Base-by-base conservation (phyloP, 1,140 invertebrate genomes). In the Mercenaria mercenaria region DNA sequence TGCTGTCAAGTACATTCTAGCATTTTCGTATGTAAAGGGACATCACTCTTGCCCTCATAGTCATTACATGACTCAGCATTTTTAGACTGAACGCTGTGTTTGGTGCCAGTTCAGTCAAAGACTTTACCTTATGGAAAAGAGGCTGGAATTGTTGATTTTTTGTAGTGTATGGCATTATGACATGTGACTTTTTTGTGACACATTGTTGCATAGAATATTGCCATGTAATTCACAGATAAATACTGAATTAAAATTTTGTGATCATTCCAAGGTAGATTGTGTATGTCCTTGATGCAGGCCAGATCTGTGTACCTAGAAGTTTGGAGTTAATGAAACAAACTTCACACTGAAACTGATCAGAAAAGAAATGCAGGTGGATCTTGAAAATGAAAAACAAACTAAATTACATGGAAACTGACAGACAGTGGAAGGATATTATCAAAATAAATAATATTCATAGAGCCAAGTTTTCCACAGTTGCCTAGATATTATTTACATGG, bases 1-100 rank as follows among this genome's bases (percentile, higher is more conserved):
- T 90, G 89, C 82, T 90, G 82, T 79, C 81, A 47, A 26, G 10
- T 52, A 79, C 76, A 34, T 52, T 74, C 50, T 43, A 76, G 67
- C 67, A 72, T 72, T 72, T 47, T 72, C 34, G 2, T 72, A 41
- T 47, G 37, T 74, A 74, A 41, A 74, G 69, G 69, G 69, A 47
- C 69, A 43, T 74, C 41, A 43, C 47, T 79, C 76, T 56, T 56
- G 50, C 76, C 76, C 76, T 79, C 47, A 23, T 52, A 37, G 47
- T 56, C 43, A 52, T 79, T 52, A 26, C 47, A 79, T 79, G 76
- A 56, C 76, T 52, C 18, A 47, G 76, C 47, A 52, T 79, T 52
- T 56, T 20, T 76, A 47, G 23, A 79, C 47, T 52, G 29, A 72
- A 72, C 39, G 1, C 3, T 39, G 13, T 41, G 32, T 39, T 41